Conservation (phyloP, 2,888 invertebrate genomes). For the Nomada goodeniana region DNA sequence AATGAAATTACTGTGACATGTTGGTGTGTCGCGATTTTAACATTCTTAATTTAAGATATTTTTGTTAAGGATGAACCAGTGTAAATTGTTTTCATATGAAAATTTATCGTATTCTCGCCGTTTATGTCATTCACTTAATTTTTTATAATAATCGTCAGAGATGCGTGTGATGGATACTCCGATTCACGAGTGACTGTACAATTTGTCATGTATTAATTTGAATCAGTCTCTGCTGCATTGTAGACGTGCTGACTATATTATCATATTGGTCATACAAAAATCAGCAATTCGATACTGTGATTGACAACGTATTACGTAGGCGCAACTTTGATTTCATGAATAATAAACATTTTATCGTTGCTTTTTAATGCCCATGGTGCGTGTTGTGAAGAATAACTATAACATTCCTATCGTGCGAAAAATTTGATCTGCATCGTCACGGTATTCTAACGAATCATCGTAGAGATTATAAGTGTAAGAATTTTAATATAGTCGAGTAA, state of each 20-base stretch:
- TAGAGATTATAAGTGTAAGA: constrained; percentile 3
- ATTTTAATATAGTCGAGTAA: neutral
- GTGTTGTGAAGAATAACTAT: neutral
- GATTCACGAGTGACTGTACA: no score
- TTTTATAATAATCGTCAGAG: no score
- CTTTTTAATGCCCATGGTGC: neutral
- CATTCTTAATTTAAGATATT: no score
- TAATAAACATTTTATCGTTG: constrained; percentile 1
- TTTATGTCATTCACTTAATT: no score
- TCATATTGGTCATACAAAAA: neutral
- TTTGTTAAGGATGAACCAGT: no score
- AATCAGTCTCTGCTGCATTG: neutral
- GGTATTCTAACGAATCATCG: constrained; percentile 20
- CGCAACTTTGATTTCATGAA: constrained; percentile 5
- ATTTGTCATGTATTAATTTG: neutral
- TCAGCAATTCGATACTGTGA: neutral
- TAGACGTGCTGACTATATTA: neutral
- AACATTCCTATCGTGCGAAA: neutral
- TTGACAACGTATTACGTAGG: neutral
- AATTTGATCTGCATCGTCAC: constrained; percentile 10
- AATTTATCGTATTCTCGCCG: no score
- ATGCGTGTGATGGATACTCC: no score
- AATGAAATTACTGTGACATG: no score
- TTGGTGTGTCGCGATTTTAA: no score
- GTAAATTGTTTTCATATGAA: no score